These are phyloP conservation scores for Odontomachus brunneus DNA, from an alignment of 1,140 invertebrate species.

Conservation along the genomic window DNA sequence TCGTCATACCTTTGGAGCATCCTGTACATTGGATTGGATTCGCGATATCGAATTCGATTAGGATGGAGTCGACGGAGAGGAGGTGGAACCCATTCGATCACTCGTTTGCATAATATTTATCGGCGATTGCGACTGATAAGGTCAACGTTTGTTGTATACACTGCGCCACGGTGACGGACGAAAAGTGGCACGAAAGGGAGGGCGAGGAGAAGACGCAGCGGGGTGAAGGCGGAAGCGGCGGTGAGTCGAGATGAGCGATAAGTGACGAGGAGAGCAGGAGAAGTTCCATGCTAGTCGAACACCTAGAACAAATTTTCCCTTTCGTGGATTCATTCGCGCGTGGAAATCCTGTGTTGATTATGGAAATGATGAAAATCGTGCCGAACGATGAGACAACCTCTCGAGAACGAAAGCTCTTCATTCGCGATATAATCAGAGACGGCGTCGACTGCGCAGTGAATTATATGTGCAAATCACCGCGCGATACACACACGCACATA, in stretches of 20 bases:
- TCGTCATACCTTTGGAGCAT: neutral
- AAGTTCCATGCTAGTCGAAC: slow-evolving; percentile 22
- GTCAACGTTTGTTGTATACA: slow-evolving; percentile 4
- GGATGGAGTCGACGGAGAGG: neutral
- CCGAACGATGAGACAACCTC: slow-evolving; percentile 1
- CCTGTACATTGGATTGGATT: neutral
- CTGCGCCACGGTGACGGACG: no score
- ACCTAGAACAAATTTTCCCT: slow-evolving; percentile 17
- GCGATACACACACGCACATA: no score
- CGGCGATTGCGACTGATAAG: slow-evolving; percentile 59
- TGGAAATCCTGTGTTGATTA: slow-evolving; percentile 41
- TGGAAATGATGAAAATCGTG: slow-evolving; percentile 28
- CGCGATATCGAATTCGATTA: slow-evolving; percentile 42
- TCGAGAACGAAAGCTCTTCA: slow-evolving; percentile 5
- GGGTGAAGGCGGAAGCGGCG: no score
- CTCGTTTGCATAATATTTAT: slow-evolving; percentile 71
- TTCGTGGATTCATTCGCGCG: slow-evolving; percentile 18
- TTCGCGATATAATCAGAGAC: neutral
- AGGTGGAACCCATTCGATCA: slow-evolving; percentile 7
- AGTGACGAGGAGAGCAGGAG: slow-evolving; percentile 30
- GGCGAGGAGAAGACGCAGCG: neutral
- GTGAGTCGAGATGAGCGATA: slow-evolving; percentile 66
- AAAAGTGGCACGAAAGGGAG: neutral
- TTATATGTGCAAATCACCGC: no score
- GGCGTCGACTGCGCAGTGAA: neutral